Evolutionary conservation across 2,113 vertebrate genomes (phyloP).

Genomic region (Melanotaenia duboulayi): DNA sequence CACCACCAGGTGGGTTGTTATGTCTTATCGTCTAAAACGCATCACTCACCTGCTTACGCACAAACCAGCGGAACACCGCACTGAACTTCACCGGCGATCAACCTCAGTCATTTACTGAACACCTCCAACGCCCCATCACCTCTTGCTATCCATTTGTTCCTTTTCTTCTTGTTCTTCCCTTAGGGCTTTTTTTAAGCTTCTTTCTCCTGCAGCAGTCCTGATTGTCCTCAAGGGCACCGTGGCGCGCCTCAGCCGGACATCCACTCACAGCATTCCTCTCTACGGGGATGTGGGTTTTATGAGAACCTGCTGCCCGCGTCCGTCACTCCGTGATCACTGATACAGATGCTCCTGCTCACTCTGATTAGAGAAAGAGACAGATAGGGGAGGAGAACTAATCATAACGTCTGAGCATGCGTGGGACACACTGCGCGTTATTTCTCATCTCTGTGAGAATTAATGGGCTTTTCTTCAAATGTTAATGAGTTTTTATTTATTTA

Average conservation of each 20-base stretch:
- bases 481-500: not conserved
- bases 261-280: constrained; percentile 35
- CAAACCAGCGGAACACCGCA: constrained; percentile 27
- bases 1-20: not conserved
- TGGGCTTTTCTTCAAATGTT: not conserved
- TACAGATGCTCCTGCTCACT: constrained; percentile 50
- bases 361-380: constrained; percentile 11
- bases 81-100: constrained; percentile 46
- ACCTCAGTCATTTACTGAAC: constrained; percentile 55
- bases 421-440: constrained; percentile 12
- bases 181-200: not conserved
- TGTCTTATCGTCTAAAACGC: not conserved
- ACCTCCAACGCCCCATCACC: constrained; percentile 52
- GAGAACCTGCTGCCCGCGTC: constrained; percentile 36
- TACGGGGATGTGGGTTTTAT: constrained; percentile 31
- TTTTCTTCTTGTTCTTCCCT: not conserved
- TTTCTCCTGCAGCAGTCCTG: constrained; percentile 30
- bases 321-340: constrained; percentile 47
- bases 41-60: constrained; percentile 56
- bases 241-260: constrained; percentile 14
- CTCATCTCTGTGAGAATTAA: not conserved
- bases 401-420: constrained; percentile 74
- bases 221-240: constrained; percentile 45
- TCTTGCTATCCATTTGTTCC: constrained; percentile 41
- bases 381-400: constrained; percentile 13